Conservation (phyloP, 2,888 invertebrate species). For the Hypsopygia costalis region DNA sequence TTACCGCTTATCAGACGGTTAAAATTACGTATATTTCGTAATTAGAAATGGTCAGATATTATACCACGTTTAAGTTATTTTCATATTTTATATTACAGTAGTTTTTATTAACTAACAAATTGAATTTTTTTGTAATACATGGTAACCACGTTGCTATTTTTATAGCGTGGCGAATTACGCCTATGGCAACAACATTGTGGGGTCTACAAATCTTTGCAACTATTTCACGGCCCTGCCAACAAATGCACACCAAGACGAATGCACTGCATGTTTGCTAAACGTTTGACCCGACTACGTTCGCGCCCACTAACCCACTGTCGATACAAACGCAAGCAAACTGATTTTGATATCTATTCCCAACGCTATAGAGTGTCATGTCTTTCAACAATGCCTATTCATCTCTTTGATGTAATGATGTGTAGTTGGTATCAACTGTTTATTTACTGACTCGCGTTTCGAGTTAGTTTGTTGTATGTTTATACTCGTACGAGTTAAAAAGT, state of each 20-base stretch:
- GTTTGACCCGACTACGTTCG: slow-evolving; percentile 67
- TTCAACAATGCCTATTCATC: slow-evolving; percentile 52
- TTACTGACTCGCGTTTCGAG: slow-evolving; percentile 50
- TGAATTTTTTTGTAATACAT: no score
- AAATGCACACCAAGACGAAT: slow-evolving; percentile 64
- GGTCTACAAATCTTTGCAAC: slow-evolving; percentile 51
- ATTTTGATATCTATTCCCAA: slow-evolving; percentile 47
- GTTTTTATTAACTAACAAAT: no score
- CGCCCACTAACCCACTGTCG: slow-evolving; percentile 72
- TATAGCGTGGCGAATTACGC: slow-evolving; percentile 43
- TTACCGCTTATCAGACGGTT: slow-evolving; percentile 7
- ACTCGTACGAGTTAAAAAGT: slow-evolving; percentile 24
- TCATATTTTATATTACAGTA: no score
- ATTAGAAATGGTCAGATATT: no score
- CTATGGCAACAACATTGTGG: slow-evolving; percentile 44
- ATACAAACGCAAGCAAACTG: slow-evolving; percentile 42
- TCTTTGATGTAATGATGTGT: slow-evolving; percentile 73
- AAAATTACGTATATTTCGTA: no score
- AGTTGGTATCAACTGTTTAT: slow-evolving; percentile 76
- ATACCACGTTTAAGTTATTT: no score
- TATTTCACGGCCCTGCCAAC: slow-evolving; percentile 53
- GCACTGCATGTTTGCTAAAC: slow-evolving; percentile 62
- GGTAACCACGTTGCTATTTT: slow-evolving; percentile 26
- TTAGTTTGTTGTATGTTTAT: slow-evolving; percentile 36
- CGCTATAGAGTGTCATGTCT: slow-evolving; percentile 53